Evolutionary conservation across 2,113 vertebrate species (phyloP), one percentile per base, ranked within the genome.

Genomic region (Triplophysa dalaica): DNA sequence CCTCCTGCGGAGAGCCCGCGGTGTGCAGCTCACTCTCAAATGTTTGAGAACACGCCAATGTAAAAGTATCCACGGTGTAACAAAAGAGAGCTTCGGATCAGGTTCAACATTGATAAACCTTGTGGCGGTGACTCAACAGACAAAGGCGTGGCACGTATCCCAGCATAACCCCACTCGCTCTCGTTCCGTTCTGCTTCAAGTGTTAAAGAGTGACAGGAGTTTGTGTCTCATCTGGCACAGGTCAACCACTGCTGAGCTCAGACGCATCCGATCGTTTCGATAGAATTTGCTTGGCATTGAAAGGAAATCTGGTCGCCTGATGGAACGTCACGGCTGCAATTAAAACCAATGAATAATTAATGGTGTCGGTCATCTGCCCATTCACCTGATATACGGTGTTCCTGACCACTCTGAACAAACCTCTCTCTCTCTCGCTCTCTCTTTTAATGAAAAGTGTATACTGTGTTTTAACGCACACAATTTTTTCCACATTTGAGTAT

Each of bases 61-160:
- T 85, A 84, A 89, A 86, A 83, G 80, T 83, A 83, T 85, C 85
- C 79, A 64, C 48, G 24, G 54, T 43, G 58, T 70, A 88, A 92
- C 91, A 90, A 90, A 91, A 90, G 87, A 82, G 43, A 67, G 62
- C 63, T 48, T 33, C 63, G 82, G 89, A 90, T 92, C 89, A 85
- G 85, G 86, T 91, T 91, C 82, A 85, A 78, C 79, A 89, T 82
- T 83, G 83, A 88, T 90, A 90, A 91, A 85, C 82, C 80, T 74
- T 77, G 80, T 83, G 82, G 87, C 84, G 88, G 77, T 84, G 82
- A 84, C 79, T 84, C 79, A 70, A 80, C 75, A 84, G 83, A 84
- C 83, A 86, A 83, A 84, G 86, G 85, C 70, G 86, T 87, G 85
- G 79, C 73, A 63, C 76, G 83, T 90, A 90, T 92, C 90, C 89